Conservation (phyloP, 2,113 vertebrate genomes). For the Cyrtonyx montezumae region DNA sequence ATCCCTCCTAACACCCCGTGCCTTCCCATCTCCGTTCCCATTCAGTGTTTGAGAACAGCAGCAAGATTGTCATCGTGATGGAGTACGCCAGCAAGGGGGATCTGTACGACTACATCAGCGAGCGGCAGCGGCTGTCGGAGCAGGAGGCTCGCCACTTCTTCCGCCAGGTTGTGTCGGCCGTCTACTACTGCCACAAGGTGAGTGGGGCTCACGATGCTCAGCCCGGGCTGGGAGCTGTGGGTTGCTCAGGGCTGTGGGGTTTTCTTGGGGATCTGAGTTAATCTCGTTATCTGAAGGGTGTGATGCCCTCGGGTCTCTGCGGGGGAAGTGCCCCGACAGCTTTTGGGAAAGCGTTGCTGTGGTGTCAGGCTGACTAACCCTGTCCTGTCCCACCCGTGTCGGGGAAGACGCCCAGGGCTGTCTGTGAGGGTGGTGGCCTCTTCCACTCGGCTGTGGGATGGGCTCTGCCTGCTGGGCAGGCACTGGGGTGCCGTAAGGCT, state of each 20-base stretch:
- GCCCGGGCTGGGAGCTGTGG: background rate
- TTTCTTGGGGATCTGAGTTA: background rate
- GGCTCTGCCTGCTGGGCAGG: background rate
- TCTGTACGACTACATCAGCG: conserved; percentile 93
- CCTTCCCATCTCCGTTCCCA: background rate
- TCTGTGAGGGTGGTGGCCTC: background rate
- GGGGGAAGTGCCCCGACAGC: background rate
- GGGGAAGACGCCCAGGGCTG: background rate
- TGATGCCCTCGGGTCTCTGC: accelerated
- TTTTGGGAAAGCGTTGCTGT: background rate
- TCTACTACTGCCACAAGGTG: conserved; percentile 95
- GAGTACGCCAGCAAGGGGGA: conserved; percentile 94
- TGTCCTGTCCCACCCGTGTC: accelerated
- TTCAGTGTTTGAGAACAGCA: conserved; percentile 95
- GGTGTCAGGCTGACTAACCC: background rate
- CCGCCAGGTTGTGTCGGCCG: conserved; percentile 92
- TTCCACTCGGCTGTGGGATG: background rate
- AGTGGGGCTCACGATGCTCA: background rate
- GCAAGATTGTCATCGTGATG: conserved; percentile 98
- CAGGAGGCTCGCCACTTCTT: conserved; percentile 90
- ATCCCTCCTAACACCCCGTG: background rate
- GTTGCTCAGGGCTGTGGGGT: accelerated
- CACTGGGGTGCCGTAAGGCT: accelerated
- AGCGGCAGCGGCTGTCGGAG: conserved; percentile 85
- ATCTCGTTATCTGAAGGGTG: background rate